Percentiles rank a stretch among this genome's conserved stretches.
Conservation (phyloP, 2,113 vertebrate species). For the Megaceryle maxima region DNA sequence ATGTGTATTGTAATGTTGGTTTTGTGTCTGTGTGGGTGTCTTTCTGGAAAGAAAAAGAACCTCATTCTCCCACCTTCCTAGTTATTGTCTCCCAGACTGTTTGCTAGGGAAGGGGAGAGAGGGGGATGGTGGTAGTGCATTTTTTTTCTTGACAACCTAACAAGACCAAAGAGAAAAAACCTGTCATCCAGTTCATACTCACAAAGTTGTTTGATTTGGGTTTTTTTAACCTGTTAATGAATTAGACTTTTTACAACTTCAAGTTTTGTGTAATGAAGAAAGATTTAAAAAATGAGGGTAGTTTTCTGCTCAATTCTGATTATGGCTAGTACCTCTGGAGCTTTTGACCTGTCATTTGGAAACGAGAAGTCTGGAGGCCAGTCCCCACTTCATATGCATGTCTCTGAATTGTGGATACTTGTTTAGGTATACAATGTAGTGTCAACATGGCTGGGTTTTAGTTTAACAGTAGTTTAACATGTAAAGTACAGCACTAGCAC, state of each 20-base stretch:
- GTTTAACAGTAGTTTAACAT: neutral
- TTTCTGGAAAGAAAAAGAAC: slow-evolving; percentile 3
- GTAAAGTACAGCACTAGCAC: neutral
- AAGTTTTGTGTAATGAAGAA: neutral
- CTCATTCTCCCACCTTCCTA: neutral
- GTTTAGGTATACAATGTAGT: neutral
- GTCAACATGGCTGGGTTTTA: neutral
- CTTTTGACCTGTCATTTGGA: neutral
- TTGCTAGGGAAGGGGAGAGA: neutral
- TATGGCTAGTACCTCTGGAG: neutral
- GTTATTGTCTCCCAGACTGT: neutral
- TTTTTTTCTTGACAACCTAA: neutral
- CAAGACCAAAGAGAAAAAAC: neutral
- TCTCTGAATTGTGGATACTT: neutral
- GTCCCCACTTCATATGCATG: neutral
- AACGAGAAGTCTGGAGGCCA: neutral
- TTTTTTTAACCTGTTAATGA: neutral
- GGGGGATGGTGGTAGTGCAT: neutral
- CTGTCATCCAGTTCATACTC: neutral
- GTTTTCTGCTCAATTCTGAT: neutral
- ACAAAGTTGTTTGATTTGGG: neutral
- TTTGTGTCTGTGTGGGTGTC: neutral
- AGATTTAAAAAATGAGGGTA: neutral
- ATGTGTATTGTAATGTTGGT: neutral
- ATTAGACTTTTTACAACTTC: neutral